Evolutionary conservation across 2,113 vertebrate genomes (phyloP).

Genomic region (Sinocyclocheilus anshuiensis): DNA sequence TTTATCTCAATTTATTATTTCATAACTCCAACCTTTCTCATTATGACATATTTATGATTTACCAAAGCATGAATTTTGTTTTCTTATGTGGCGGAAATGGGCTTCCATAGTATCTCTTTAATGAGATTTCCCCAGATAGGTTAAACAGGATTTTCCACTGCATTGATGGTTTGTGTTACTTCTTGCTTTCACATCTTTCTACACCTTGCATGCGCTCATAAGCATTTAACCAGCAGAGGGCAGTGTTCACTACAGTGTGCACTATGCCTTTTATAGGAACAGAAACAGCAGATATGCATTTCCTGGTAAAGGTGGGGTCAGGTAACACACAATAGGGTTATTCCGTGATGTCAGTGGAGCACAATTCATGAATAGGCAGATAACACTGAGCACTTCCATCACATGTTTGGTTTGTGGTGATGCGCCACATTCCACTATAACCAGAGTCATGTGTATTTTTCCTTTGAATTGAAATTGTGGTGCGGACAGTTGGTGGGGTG

Average conservation of each 20-base stretch:
- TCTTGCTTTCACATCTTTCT: too few species aligned
- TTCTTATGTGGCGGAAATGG: too few species aligned
- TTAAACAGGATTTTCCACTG: too few species aligned
- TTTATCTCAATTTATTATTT: too few species aligned
- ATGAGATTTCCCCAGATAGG: too few species aligned
- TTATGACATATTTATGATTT: too few species aligned
- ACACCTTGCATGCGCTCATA: not conserved
- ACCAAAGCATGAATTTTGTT: too few species aligned
- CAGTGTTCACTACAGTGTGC: conserved; percentile 39
- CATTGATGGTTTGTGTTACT: too few species aligned
- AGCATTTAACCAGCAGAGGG: conserved; percentile 47
- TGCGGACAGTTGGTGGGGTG: not conserved
- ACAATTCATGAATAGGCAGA: not conserved
- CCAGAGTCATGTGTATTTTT: not conserved
- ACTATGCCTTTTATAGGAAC: not conserved
- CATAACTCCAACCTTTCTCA: too few species aligned
- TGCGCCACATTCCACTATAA: not conserved
- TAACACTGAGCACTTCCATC: not conserved
- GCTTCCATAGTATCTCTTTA: too few species aligned
- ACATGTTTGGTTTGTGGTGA: not conserved
- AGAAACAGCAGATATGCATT: not conserved
- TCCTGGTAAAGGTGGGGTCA: not conserved
- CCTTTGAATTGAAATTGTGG: not conserved
- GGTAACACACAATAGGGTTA: not conserved
- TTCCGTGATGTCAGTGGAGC: not conserved